Evolutionary conservation across 2,888 invertebrate genomes (phyloP).

Genomic region (Luperina testacea): DNA sequence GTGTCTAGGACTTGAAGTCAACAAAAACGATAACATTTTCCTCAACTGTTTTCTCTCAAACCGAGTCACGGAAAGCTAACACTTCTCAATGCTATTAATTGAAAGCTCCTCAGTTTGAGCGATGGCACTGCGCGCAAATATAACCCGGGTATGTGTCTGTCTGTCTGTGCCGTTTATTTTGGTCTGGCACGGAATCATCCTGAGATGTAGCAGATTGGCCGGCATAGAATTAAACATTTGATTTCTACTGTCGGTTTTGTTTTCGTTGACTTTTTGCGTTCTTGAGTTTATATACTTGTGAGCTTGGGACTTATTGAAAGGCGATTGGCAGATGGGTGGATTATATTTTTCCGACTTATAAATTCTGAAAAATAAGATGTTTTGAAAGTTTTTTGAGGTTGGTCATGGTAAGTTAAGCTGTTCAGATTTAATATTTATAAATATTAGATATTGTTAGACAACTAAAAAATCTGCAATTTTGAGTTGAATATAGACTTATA

Average conservation of each 20-base stretch:
- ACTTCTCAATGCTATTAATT: constrained; percentile 55
- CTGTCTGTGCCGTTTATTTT: constrained; percentile 70
- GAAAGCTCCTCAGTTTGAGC: constrained; percentile 54
- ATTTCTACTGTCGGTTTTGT: constrained; percentile 50
- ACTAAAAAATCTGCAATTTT: too few relatives aligned
- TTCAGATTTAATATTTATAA: neutral
- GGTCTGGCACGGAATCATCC: constrained; percentile 66
- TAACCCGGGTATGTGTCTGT: constrained; percentile 60
- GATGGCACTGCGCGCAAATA: constrained; percentile 64
- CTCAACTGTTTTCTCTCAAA: constrained; percentile 6
- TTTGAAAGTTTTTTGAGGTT: constrained; percentile 18
- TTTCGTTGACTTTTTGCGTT: constrained; percentile 52
- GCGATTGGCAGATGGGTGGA: constrained; percentile 21
- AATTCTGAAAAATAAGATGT: neutral
- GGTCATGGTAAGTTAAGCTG: constrained; percentile 7
- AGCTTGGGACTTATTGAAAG: constrained; percentile 31
- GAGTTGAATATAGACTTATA: too few relatives aligned
- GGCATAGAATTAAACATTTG: constrained; percentile 59
- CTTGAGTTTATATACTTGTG: constrained; percentile 24
- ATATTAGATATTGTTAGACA: too few relatives aligned
- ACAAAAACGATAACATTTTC: constrained; percentile 13
- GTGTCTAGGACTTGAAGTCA: constrained; percentile 3
- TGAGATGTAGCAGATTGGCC: constrained; percentile 63
- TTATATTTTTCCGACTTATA: neutral
- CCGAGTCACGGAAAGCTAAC: constrained; percentile 5